Conservation (phyloP, 2,113 vertebrate genomes). For the Lates calcarifer region DNA sequence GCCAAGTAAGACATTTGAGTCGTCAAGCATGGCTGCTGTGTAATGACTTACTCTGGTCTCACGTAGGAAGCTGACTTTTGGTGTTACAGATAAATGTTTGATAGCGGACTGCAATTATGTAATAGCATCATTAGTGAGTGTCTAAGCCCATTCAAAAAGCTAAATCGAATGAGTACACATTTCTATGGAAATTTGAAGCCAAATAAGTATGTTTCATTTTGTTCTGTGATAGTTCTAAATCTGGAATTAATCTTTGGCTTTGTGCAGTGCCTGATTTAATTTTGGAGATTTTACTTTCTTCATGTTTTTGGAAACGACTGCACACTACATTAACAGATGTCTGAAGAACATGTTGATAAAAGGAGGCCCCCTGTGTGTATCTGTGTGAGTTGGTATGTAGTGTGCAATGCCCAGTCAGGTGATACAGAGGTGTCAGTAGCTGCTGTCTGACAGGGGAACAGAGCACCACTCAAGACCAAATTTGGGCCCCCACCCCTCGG, state of each 20-base stretch:
- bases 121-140: neutral
- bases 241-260: neutral
- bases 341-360: slow-evolving; percentile 40
- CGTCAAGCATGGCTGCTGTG: slow-evolving; percentile 45
- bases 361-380: neutral
- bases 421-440: slow-evolving; percentile 94
- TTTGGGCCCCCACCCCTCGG: slow-evolving; percentile 91
- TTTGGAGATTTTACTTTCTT: neutral
- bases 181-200: neutral
- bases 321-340: slow-evolving; percentile 16
- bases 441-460: slow-evolving; percentile 87
- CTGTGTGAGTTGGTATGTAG: slow-evolving; percentile 80
- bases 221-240: neutral
- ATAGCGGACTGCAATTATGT: slow-evolving; percentile 2
- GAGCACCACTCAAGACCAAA: slow-evolving; percentile 91
- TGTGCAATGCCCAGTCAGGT: slow-evolving; percentile 82
- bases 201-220: neutral
- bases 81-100: slow-evolving; percentile 28
- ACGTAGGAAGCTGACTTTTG: neutral
- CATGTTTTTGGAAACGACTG: neutral
- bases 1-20: slow-evolving; percentile 70
- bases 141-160: neutral
- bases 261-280: neutral
- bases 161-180: neutral
- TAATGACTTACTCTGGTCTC: slow-evolving; percentile 38